Evolutionary conservation across 2,888 invertebrate genomes (phyloP), one percentile per base, ranked within the genome.

Genomic region (Sinelater perroti): DNA sequence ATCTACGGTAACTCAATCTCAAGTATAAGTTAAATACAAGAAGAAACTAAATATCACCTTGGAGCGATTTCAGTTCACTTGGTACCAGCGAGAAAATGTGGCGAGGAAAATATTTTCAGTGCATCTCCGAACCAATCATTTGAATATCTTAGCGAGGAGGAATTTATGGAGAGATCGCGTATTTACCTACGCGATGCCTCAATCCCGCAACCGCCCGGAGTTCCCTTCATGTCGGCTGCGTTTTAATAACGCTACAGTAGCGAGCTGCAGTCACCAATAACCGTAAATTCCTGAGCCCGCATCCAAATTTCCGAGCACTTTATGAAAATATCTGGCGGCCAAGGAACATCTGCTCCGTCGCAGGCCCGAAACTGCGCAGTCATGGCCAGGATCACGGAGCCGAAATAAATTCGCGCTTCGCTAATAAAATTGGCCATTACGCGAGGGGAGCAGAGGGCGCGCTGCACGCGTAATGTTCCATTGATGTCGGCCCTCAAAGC

Each of bases 371-470:
- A 38, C 30, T 51, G 38, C 38, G 40, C 14, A 46, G 56, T 56
- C 51, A 46, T 51, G 56, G 56, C 33, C 52, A 51, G 30, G 56
- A 56, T 51, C 56, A 46, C 20, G 36, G 50, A 51, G 46, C 51
- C 46, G 40, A 56, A 56, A 51, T 56, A 56, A 51, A 51, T 51
- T 56, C 56, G 51, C 51, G 50, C 38, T 28, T 28, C 45, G 45
- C 38, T 56, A 56, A 56, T 56, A 56, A 56, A 58, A 53, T 58
- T 53, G 53, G 46, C 52, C 57, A 58, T 58, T 58, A 53, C 57
- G 49, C 47, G 49, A 58, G 52, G 52, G 57, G 38, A 44, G n/a
- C 10, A 6, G 44, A 42, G 53, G 45, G 20, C 55, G 20, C 55
- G 51, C 47, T 24, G 45, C 45, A 45, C 45, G n/a, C n/a, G 56